A percentile compares a stretch with the other conserved stretches of the same genome.
phyloP scores from a whole-genome alignment of 2,888 invertebrate species.

The Digitonthophagus gazella region DNA sequence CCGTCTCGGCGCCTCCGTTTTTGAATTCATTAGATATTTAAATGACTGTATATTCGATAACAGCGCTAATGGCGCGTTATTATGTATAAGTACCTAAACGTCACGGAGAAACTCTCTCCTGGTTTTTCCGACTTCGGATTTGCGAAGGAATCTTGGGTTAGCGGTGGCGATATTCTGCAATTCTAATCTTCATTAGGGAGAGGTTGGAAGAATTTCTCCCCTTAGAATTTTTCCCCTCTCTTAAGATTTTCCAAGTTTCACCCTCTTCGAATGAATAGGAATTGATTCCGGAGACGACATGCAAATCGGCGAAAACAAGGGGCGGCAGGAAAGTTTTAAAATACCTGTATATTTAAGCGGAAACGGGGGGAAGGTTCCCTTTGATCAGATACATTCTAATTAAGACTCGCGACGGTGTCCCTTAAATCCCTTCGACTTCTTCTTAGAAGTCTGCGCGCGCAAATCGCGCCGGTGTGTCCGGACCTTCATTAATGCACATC shows the following conservation, averaged over 20 bases:
- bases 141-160: slow-evolving; percentile 9
- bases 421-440: slow-evolving; percentile 4
- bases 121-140: slow-evolving; percentile 1
- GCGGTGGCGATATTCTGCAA: slow-evolving; percentile 39
- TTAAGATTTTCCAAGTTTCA: slow-evolving; percentile 37
- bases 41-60: slow-evolving; percentile 46
- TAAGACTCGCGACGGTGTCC: slow-evolving; percentile 7
- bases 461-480: slow-evolving; percentile 36
- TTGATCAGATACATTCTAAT: slow-evolving; percentile 27
- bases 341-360: slow-evolving; percentile 43
- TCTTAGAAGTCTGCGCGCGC: background rate
- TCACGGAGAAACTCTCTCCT: slow-evolving; percentile 22
- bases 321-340: slow-evolving; percentile 39
- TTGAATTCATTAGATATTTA: slow-evolving; percentile 47
- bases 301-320: slow-evolving; percentile 44
- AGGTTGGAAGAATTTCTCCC: slow-evolving; percentile 19
- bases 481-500: slow-evolving; percentile 38
- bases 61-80: slow-evolving; percentile 45
- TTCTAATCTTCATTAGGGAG: slow-evolving; percentile 45
- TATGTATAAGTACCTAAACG: slow-evolving; percentile 39
- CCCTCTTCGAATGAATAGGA: slow-evolving; percentile 42
- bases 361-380: slow-evolving; percentile 41
- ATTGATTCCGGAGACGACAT: slow-evolving; percentile 40
- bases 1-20: slow-evolving; percentile 32
- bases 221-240: background rate